phyloP scores from a whole-genome alignment of 1,140 invertebrate species.

The Teleogryllus occipitalis region DNA sequence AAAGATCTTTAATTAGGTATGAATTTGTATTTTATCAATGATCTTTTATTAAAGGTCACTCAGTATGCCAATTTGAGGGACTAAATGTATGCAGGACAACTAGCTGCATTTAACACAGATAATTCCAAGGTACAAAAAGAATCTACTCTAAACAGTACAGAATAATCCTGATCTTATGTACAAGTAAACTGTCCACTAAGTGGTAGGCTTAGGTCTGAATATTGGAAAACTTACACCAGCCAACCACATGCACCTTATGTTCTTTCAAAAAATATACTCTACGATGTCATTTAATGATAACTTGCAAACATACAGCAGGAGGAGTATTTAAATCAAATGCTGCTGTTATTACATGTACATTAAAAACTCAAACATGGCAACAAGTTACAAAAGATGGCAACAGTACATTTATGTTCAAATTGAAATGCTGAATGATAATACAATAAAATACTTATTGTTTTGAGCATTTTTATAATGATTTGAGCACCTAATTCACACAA shows the following conservation, averaged over 20 bases:
- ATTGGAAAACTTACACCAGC: background rate
- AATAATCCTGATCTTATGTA: conserved; percentile 13
- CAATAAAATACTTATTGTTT: background rate
- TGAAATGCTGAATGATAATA: background rate
- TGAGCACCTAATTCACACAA: background rate
- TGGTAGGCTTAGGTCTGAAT: background rate
- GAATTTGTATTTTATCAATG: background rate
- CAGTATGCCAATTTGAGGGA: background rate
- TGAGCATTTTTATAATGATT: background rate
- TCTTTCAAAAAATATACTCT: conserved; percentile 15
- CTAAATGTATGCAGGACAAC: background rate
- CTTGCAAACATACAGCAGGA: conserved; percentile 11
- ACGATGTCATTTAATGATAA: conserved; percentile 5
- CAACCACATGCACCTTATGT: conserved; percentile 8
- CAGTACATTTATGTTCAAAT: background rate
- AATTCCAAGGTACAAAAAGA: background rate
- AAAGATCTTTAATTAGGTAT: background rate
- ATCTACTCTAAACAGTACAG: conserved; percentile 10
- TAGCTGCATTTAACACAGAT: background rate
- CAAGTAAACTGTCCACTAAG: conserved; percentile 8
- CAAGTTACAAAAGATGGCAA: conserved; percentile 9
- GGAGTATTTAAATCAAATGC: background rate
- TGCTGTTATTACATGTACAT: background rate
- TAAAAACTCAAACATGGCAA: background rate
- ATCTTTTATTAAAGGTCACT: background rate